These are phyloP conservation scores for Batillaria attramentaria DNA, from an alignment of 1,140 invertebrate genomes.

Conservation along the genomic window DNA sequence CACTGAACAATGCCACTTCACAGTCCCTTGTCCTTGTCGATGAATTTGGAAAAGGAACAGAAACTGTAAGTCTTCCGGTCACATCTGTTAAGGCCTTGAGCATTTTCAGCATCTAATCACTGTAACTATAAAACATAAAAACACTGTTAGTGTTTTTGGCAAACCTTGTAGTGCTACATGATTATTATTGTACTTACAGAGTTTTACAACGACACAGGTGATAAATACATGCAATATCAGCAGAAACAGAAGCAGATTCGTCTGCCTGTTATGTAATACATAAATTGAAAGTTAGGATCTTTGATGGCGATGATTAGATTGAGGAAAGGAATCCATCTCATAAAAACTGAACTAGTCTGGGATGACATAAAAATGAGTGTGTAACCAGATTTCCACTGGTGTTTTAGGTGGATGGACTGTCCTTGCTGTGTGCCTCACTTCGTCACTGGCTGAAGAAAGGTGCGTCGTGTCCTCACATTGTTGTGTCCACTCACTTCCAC, in stretches of 20 bases:
- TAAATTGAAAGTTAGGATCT: not conserved
- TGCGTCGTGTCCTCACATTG: constrained; percentile 80
- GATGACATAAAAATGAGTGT: not conserved
- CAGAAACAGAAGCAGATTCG: too few relatives aligned
- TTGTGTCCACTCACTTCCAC: constrained; percentile 85
- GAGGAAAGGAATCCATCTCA: not conserved
- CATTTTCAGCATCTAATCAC: too few relatives aligned
- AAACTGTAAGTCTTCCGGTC: constrained; percentile 74
- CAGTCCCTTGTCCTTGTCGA: constrained; percentile 87
- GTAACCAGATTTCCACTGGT: not conserved
- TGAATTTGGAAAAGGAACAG: constrained; percentile 93
- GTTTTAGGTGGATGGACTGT: constrained; percentile 78
- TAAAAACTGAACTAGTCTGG: not conserved
- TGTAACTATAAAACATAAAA: too few relatives aligned
- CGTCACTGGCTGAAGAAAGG: constrained; percentile 77
- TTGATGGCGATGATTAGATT: constrained; percentile 3
- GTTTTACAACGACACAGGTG: too few relatives aligned
- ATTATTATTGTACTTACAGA: too few relatives aligned
- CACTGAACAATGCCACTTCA: constrained; percentile 77
- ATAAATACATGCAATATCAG: too few relatives aligned
- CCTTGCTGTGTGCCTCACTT: constrained; percentile 80
- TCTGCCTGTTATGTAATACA: too few relatives aligned
- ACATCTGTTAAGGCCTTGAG: too few relatives aligned
- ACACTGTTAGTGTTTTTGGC: too few relatives aligned
- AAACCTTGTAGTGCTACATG: too few relatives aligned